Conservation (phyloP, 2,888 invertebrate genomes). For the Lottia gigantea region DNA sequence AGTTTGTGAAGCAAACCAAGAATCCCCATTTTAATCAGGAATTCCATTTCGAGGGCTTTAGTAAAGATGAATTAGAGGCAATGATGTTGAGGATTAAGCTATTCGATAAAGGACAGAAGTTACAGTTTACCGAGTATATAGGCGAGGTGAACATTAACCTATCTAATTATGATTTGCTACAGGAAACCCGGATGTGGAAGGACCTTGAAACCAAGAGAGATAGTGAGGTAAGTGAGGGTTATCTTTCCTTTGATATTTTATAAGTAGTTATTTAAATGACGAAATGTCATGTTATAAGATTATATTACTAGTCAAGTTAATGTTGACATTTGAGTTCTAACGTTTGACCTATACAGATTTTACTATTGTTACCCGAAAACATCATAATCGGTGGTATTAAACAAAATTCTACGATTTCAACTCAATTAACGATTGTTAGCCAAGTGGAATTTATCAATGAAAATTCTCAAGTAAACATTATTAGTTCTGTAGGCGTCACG, state of each 20-base stretch:
- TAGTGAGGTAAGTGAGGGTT: constrained; percentile 39
- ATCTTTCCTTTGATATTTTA: neutral
- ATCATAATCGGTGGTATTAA: too few relatives aligned
- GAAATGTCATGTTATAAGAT: too few relatives aligned
- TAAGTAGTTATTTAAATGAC: too few relatives aligned
- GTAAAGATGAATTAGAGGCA: constrained; percentile 63
- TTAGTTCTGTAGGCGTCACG: too few relatives aligned
- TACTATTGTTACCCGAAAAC: too few relatives aligned
- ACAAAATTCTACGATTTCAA: too few relatives aligned
- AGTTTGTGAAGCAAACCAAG: constrained; percentile 64
- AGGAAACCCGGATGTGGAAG: constrained; percentile 68
- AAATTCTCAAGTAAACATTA: too few relatives aligned
- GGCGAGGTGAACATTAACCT: constrained; percentile 67
- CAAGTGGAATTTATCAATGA: too few relatives aligned
- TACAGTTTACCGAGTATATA: constrained; percentile 65
- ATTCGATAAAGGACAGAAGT: constrained; percentile 64
- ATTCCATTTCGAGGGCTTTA: constrained; percentile 67
- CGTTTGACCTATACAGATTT: too few relatives aligned
- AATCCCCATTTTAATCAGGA: constrained; percentile 68
- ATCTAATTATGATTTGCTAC: constrained; percentile 64
- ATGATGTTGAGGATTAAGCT: constrained; percentile 64
- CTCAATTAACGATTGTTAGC: too few relatives aligned
- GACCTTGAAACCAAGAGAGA: constrained; percentile 61
- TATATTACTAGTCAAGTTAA: too few relatives aligned
- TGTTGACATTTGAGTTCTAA: too few relatives aligned